phyloP scores from a whole-genome alignment of 2,888 invertebrate genomes.

The Halocaridina rubra region DNA sequence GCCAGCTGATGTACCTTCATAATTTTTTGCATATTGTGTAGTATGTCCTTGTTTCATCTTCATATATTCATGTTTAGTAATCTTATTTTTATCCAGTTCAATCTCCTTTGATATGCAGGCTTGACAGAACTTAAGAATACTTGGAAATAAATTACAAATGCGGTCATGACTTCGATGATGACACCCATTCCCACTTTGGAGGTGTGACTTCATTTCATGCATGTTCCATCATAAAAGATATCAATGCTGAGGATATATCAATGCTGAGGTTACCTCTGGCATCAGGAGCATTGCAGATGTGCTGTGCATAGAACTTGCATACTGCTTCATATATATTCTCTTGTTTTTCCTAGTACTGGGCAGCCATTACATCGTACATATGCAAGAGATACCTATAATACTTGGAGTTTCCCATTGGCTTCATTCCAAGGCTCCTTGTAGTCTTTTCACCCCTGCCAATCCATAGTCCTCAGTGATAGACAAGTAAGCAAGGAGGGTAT shows the following conservation, averaged over 20 bases:
- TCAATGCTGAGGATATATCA: neutral
- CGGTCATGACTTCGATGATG: neutral
- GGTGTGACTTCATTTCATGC: neutral
- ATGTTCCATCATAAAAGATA: neutral
- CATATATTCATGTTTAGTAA: neutral
- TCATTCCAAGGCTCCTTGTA: neutral
- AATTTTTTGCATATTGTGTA: neutral
- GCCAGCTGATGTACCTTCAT: too few species aligned
- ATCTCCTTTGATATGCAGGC: too few species aligned
- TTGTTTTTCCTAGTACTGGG: neutral
- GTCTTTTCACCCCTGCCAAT: neutral
- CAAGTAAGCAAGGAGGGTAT: too few species aligned
- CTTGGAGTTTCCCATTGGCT: neutral
- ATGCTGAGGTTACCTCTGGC: neutral
- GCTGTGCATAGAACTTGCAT: neutral
- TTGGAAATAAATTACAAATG: neutral
- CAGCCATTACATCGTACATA: neutral
- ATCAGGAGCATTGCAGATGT: too few species aligned
- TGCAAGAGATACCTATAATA: neutral
- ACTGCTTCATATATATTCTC: neutral
- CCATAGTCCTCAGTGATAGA: neutral
- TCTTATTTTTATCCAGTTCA: neutral
- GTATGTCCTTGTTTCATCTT: neutral
- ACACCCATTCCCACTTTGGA: too few species aligned
- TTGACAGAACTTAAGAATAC: neutral